Evolutionary conservation across 2,797 vertebrate species (phyloP).

Genomic region (Glossophaga mutica): DNA sequence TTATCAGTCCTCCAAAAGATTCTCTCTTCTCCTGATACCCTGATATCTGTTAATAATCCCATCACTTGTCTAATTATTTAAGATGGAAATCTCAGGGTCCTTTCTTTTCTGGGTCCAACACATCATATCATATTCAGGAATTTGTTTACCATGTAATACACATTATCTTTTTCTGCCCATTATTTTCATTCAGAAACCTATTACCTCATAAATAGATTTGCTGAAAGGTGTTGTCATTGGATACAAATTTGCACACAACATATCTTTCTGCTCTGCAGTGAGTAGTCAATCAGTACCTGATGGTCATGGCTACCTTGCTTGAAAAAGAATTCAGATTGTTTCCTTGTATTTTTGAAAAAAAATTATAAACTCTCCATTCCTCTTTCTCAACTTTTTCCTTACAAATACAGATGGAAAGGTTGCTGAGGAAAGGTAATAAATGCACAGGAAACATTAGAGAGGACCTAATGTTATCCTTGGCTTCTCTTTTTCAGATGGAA

Average conservation of each 20-base stretch:
- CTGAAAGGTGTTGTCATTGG: not conserved
- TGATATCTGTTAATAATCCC: not conserved
- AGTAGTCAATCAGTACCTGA: not conserved
- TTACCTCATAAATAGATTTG: not conserved
- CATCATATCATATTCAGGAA: not conserved
- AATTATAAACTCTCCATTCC: not conserved
- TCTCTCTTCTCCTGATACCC: not conserved
- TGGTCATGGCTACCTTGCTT: not conserved
- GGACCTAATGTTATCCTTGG: not conserved
- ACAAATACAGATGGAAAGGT: not conserved
- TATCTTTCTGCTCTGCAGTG: not conserved
- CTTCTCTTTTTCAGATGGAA: not conserved
- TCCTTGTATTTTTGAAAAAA: not conserved
- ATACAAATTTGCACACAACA: not conserved
- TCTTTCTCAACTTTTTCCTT: not conserved
- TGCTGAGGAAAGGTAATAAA: not conserved
- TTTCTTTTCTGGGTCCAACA: not conserved
- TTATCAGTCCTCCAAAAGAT: not conserved
- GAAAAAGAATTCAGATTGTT: not conserved
- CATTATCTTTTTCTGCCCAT: not conserved
- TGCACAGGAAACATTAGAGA: not conserved
- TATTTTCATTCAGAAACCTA: constrained; percentile 7
- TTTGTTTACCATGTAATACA: not conserved
- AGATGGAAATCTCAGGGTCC: not conserved
- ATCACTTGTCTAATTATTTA: not conserved